Conservation (phyloP, 2,797 vertebrate genomes). For the Thalassophryne amazonica region DNA sequence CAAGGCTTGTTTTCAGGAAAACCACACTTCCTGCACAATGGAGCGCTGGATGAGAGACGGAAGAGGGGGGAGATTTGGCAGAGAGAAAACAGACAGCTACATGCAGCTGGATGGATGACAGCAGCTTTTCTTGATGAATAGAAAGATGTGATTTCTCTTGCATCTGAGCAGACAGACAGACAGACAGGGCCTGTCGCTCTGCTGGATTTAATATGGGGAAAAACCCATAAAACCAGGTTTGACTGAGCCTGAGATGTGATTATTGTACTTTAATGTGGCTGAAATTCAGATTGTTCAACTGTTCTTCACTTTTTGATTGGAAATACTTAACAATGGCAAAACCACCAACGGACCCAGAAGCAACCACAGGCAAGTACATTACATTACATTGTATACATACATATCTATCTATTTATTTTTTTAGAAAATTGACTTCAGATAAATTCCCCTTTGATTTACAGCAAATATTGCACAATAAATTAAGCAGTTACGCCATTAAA, state of each 20-base stretch:
- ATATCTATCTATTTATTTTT: no score
- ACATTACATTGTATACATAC: no score
- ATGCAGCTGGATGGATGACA: conserved; percentile 12
- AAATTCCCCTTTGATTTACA: no score
- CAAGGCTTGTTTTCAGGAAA: conserved; percentile 74
- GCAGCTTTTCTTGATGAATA: neutral
- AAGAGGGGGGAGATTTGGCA: conserved; percentile 56
- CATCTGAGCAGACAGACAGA: conserved; percentile 2
- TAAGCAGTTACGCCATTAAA: no score
- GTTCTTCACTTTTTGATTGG: neutral
- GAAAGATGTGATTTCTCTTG: neutral
- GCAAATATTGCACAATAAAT: no score
- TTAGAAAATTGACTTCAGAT: no score
- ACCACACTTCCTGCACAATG: conserved; percentile 67
- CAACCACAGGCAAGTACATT: conserved; percentile 16
- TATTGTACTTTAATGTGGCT: neutral
- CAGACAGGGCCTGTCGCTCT: neutral
- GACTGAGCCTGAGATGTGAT: neutral
- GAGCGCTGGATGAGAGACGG: conserved; percentile 55
- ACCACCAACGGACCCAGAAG: neutral
- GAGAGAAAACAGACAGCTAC: conserved; percentile 61
- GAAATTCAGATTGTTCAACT: neutral
- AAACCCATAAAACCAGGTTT: neutral
- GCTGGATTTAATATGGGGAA: neutral
- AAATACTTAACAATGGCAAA: neutral